Evolutionary conservation across 2,888 invertebrate genomes (phyloP).

Genomic region (Agriopis aurantiaria): DNA sequence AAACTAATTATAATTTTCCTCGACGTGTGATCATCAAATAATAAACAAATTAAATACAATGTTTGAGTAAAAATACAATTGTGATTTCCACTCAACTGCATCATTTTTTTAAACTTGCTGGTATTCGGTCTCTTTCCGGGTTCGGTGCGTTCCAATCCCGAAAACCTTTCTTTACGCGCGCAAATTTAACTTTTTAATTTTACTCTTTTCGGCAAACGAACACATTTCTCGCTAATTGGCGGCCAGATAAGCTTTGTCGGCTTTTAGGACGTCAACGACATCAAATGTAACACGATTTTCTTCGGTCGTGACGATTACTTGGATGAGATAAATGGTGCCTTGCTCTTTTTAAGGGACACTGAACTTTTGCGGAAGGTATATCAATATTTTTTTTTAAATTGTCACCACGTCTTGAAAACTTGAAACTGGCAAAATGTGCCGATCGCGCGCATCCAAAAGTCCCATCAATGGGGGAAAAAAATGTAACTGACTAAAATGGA

Average conservation of each 20-base stretch:
- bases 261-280: conserved; percentile 36
- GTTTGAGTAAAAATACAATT: too few relatives aligned
- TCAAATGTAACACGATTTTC: conserved; percentile 45
- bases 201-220: conserved; percentile 35
- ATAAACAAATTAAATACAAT: too few relatives aligned
- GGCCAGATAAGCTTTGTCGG: conserved; percentile 59
- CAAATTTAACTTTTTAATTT: conserved; percentile 24
- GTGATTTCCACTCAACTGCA: too few relatives aligned
- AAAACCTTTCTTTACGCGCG: conserved; percentile 34
- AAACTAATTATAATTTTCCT: too few relatives aligned
- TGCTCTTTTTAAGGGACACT: conserved; percentile 36
- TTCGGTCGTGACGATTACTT: conserved; percentile 51
- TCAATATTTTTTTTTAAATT: too few relatives aligned
- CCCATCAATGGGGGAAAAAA: too few relatives aligned
- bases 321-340: conserved; percentile 42
- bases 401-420: conserved; percentile 1
- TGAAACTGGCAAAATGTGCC: not conserved
- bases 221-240: conserved; percentile 60
- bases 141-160: conserved; percentile 21
- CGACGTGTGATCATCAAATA: too few relatives aligned
- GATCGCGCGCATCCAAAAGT: too few relatives aligned
- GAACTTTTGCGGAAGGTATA: conserved; percentile 52
- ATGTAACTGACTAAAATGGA: too few relatives aligned
- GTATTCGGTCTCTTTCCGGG: conserved; percentile 21
- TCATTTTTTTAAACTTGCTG: too few relatives aligned